Evolutionary conservation across 2,797 vertebrate species (phyloP), one percentile per base, ranked within the genome.

Genomic region (Peromyscus attwateri): DNA sequence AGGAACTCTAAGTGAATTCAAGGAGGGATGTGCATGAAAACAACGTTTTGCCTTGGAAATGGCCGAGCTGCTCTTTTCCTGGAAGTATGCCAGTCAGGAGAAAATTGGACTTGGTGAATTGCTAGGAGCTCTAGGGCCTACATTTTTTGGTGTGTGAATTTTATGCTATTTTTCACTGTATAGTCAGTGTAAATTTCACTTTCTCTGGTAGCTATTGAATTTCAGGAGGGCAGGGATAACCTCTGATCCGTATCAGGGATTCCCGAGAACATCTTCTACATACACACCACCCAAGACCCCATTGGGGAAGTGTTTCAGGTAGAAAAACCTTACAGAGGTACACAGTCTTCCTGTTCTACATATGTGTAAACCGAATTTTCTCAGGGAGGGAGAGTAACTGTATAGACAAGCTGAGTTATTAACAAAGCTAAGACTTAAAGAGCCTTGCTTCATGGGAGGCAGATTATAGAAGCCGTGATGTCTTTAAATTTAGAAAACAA

Each of bases 401-500:
- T 95, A 80, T 57, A 76, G 71, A 37, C 62, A 81, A 2, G 57
- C 66, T 27, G 27, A 94, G 70, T 94, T 89, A 95, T 91, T 46
- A 92, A 80, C 64, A 88, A 80, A 96, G 60, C 29, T n/a, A 57
- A 37, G 21, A 91, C 43, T 80, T 71, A 89, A 68, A 57, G 8
- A n/a, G 29, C 27, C 40, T 68, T 49, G 55, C 27, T 96, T 97
- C 87, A 73, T 4, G 80, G 94, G 94, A 95, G 95, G 95, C 82
- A 94, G 93, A 97, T 97, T 83, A 95, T 34, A 91, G 91, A 97
- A 97, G 76, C 94, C 70, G 79, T 40, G 25, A 81, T 87, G 70
- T 95, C 96, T 96, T 97, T 97, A 97, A 96, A 97, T 96, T 96
- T 97, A 97, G 97, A 97, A 96, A 96, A 97, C 89, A 98, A 94